Base-by-base conservation (phyloP, 1,140 invertebrate genomes). In the Cyrtorhinus lividipennis region DNA sequence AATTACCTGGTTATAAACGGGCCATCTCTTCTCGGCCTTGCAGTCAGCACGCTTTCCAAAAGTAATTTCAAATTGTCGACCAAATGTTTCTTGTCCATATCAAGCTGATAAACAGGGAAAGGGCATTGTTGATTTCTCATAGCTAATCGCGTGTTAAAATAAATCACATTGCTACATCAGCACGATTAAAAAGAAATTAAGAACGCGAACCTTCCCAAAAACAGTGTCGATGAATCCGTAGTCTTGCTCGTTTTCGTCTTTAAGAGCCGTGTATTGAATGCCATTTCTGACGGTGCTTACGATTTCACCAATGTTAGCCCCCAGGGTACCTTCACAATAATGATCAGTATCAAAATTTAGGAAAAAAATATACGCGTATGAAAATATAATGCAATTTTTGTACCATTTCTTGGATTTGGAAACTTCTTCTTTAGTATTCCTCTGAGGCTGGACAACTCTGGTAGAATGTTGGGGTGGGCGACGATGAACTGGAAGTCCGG, bases 391-490 rank as follows among this genome's bases (percentile, higher is more conserved):
- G 58, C 59, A 66, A 65, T 62, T 67, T n/a, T n/a, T n/a, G n/a
- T n/a, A 73, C 86, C 86, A 64, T 65, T 68, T 69, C 79, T 81
- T 0, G 80, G 69, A 67, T 76, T 84, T 0, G 90, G 89, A 75
- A 88, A 90, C 67, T 81, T 81, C 62, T 74, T 82, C 67, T 84
- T 89, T 75, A 92, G 75, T 12, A 91, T 69, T 22, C 87, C 87
- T 68, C 86, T 76, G 53, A 92, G 76, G 0, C 78, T 74, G 1
- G 87, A 76, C 25, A 92, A 70, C 56, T 92, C 88, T 0, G 85
- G 77, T 62, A 91, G 70, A 63, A 92, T 87, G 69, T 84, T 81
- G 2, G 86, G 82, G 77, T 90, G 85, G 2, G 86, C 84, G 38
- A 92, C 72, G 1, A 88, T 69, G 70, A 77, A 82, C 67, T 88